These are phyloP conservation scores for Gallinago jamesoni DNA, from an alignment of 2,113 vertebrate species.

Conservation along the genomic window DNA sequence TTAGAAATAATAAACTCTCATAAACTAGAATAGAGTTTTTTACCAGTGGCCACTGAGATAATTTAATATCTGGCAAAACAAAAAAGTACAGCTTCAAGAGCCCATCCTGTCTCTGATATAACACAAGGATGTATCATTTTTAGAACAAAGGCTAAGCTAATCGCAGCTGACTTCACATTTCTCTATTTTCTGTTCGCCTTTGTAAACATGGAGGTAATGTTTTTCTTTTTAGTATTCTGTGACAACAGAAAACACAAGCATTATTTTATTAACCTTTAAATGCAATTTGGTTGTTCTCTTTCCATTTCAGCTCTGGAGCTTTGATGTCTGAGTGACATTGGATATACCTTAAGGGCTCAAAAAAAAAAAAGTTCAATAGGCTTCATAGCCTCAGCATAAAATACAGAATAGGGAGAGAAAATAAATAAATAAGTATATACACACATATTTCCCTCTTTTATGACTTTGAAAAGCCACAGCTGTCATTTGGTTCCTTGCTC, in stretches of 20 bases:
- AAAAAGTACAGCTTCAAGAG: conserved; percentile 4
- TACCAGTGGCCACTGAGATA: not conserved
- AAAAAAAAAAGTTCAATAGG: conserved; percentile 40
- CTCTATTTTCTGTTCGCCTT: conserved; percentile 28
- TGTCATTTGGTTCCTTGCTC: conserved; percentile 6
- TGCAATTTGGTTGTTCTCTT: conserved; percentile 31
- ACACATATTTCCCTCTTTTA: conserved; percentile 31
- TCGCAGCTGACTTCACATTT: conserved; percentile 22
- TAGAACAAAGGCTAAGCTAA: conserved; percentile 53
- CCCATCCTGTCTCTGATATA: not conserved
- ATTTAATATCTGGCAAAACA: not conserved
- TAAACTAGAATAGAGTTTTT: not conserved
- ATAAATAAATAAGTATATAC: conserved; percentile 33
- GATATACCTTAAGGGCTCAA: conserved; percentile 39
- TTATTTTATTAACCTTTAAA: conserved; percentile 62
- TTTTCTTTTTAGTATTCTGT: conserved; percentile 58
- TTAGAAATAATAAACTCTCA: not conserved
- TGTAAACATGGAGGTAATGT: conserved; percentile 45
- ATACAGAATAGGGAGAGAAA: not conserved
- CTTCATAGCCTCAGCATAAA: conserved; percentile 22
- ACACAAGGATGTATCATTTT: conserved; percentile 3
- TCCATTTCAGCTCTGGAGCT: conserved; percentile 48
- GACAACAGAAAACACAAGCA: conserved; percentile 50
- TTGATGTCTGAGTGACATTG: conserved; percentile 62
- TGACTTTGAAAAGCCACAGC: conserved; percentile 50